These are phyloP conservation scores for Polyommatus iphigenia DNA, from an alignment of 2,888 invertebrate species.

Conservation along the genomic window DNA sequence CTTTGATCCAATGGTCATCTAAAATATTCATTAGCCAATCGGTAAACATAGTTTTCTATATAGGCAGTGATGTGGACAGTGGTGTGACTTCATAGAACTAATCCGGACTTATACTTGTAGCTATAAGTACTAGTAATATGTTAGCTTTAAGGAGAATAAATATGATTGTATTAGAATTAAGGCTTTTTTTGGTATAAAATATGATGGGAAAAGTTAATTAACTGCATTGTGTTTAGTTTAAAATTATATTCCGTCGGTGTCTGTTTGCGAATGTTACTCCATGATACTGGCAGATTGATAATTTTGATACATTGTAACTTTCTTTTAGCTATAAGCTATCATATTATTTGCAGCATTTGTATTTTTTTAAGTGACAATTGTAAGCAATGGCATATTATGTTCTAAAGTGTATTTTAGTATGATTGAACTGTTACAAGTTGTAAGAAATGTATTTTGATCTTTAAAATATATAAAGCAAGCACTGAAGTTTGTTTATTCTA, in stretches of 20 bases:
- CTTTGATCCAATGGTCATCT: slow-evolving; percentile 61
- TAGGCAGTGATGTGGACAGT: slow-evolving; percentile 70
- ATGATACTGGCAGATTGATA: slow-evolving; percentile 47
- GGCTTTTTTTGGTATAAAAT: slow-evolving; percentile 66
- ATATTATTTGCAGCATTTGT: slow-evolving; percentile 65
- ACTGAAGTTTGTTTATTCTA: slow-evolving; percentile 51
- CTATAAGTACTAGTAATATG: slow-evolving; percentile 66
- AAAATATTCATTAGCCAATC: slow-evolving; percentile 62
- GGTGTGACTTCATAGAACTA: slow-evolving; percentile 68
- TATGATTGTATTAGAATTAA: slow-evolving; percentile 74
- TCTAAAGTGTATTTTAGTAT: slow-evolving; percentile 72
- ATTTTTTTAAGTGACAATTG: slow-evolving; percentile 63
- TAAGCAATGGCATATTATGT: slow-evolving; percentile 58
- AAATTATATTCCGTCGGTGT: slow-evolving; percentile 28
- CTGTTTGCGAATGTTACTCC: slow-evolving; percentile 29
- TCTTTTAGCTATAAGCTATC: slow-evolving; percentile 60
- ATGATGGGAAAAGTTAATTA: slow-evolving; percentile 54
- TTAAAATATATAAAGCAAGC: slow-evolving; percentile 74
- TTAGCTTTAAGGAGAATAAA: slow-evolving; percentile 73
- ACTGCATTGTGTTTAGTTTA: slow-evolving; percentile 51
- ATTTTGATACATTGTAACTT: slow-evolving; percentile 49
- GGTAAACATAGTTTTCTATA: slow-evolving; percentile 64
- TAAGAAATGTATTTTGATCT: slow-evolving; percentile 78
- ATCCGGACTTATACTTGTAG: slow-evolving; percentile 71
- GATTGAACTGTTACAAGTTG: slow-evolving; percentile 75